Conservation (phyloP, 2,113 vertebrate species). For the Chaetura pelagica region DNA sequence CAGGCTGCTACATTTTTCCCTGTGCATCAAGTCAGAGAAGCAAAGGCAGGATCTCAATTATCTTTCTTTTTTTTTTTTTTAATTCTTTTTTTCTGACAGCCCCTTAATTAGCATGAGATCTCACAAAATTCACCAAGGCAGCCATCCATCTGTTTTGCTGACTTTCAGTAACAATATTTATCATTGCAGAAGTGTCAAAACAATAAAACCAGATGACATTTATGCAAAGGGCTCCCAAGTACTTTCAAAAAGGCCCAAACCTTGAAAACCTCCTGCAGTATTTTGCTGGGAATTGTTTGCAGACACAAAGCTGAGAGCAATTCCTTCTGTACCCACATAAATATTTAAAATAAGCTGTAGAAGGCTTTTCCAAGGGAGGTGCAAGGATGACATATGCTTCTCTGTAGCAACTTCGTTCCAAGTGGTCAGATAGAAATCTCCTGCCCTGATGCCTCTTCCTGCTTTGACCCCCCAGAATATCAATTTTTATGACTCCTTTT, state of each 20-base stretch:
- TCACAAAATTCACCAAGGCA: constrained; percentile 54
- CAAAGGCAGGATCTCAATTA: background rate
- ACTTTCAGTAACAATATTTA: constrained; percentile 70
- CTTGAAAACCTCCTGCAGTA: constrained; percentile 26
- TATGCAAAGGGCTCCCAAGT: constrained; percentile 53
- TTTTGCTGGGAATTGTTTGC: constrained; percentile 33
- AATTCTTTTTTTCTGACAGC: background rate
- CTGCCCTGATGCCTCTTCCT: background rate
- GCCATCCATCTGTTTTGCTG: constrained; percentile 69
- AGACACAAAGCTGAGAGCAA: constrained; percentile 32
- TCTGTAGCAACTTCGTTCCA: background rate
- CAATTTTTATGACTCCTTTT: constrained; percentile 1
- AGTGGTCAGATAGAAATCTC: background rate
- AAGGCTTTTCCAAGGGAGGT: background rate
- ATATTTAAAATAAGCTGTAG: constrained; percentile 13
- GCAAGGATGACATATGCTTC: background rate
- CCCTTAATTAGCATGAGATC: constrained; percentile 68
- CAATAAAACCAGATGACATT: constrained; percentile 67
- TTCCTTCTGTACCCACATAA: constrained; percentile 15
- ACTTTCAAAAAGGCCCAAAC: constrained; percentile 40
- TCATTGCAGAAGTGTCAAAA: constrained; percentile 65
- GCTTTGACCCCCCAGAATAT: background rate
- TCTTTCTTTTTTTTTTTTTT: background rate
- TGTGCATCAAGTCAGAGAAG: background rate
- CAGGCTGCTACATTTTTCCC: background rate